phyloP scores from a whole-genome alignment of 2,888 invertebrate species.

The Dastarcus helophoroides region DNA sequence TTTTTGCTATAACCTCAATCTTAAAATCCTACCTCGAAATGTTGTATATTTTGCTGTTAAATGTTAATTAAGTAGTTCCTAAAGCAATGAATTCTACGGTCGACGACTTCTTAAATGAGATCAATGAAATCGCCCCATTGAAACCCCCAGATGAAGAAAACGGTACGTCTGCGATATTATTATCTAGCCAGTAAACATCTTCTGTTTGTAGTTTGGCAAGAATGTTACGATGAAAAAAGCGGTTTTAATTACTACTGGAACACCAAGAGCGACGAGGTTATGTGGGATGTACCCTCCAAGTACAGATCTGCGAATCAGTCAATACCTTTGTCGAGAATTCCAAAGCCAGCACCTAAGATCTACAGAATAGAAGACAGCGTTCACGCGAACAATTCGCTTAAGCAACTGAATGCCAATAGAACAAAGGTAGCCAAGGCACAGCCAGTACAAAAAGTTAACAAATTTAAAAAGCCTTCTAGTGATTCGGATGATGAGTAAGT shows the following conservation, averaged over 20 bases:
- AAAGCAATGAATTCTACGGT: conserved; percentile 35
- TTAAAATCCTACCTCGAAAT: no score
- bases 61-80: no score
- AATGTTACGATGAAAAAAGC: conserved; percentile 47
- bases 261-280: conserved; percentile 48
- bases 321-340: background rate
- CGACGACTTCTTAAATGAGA: conserved; percentile 35
- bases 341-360: conserved; percentile 13
- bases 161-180: conserved; percentile 12
- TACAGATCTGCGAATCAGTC: conserved; percentile 17
- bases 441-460: conserved; percentile 3
- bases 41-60: no score
- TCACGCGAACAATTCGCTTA: background rate
- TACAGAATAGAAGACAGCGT: conserved; percentile 4
- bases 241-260: conserved; percentile 58
- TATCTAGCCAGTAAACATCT: background rate
- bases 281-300: conserved; percentile 50
- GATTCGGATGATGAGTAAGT: conserved; percentile 29
- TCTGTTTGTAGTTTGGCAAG: conserved; percentile 47
- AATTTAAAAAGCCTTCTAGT: conserved; percentile 10
- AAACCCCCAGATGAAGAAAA: conserved; percentile 9
- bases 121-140: conserved; percentile 32
- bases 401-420: conserved; percentile 3
- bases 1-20: no score
- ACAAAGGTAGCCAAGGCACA: conserved; percentile 4